phyloP scores from a whole-genome alignment of 2,888 invertebrate species.

The Lepidocyrtinus sp. region DNA sequence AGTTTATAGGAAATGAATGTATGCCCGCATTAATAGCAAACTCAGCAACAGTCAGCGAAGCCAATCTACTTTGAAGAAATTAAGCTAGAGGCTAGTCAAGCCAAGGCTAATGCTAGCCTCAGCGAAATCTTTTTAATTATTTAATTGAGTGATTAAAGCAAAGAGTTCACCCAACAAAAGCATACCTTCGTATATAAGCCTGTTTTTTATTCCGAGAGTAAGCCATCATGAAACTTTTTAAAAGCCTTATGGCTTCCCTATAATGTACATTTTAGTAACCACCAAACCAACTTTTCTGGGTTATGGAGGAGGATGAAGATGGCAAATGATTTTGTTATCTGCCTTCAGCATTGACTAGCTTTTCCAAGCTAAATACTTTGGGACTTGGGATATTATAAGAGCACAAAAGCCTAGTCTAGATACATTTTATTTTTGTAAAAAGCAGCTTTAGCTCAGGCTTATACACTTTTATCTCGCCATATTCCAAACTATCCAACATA shows the following conservation, averaged over 20 bases:
- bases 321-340: slow-evolving; percentile 1
- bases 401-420: too few relatives aligned
- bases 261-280: not conserved
- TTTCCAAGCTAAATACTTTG: too few relatives aligned
- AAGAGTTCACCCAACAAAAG: slow-evolving; percentile 26
- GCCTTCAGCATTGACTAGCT: not conserved
- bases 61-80: slow-evolving; percentile 32
- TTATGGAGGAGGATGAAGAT: not conserved
- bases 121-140: slow-evolving; percentile 51
- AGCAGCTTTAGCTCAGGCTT: too few relatives aligned
- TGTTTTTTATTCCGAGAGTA: too few relatives aligned
- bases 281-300: not conserved
- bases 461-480: too few relatives aligned
- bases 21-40: slow-evolving; percentile 15
- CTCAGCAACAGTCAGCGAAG: slow-evolving; percentile 30
- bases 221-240: not conserved
- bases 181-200: not conserved
- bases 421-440: too few relatives aligned
- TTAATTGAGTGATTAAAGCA: slow-evolving; percentile 54
- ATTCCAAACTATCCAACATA: not conserved
- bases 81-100: slow-evolving; percentile 27
- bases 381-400: too few relatives aligned
- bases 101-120: slow-evolving; percentile 35
- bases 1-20: not conserved
- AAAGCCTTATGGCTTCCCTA: not conserved